A percentile compares a stretch with the other conserved stretches of the same genome.
Conservation (phyloP, 2,888 invertebrate species). For the Macrosiphum euphorbiae region DNA sequence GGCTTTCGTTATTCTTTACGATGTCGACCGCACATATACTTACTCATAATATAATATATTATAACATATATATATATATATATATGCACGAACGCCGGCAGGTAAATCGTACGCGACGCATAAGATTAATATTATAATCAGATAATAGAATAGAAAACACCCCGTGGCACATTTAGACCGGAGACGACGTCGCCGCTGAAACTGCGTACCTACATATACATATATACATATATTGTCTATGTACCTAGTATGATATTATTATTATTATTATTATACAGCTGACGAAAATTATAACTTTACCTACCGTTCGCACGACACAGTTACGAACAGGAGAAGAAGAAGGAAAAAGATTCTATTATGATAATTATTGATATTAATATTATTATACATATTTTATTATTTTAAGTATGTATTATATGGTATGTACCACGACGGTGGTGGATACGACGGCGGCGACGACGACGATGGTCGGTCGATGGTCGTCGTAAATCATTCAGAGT, state of each 20-base stretch:
- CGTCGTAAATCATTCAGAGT: slow-evolving; percentile 37
- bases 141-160: slow-evolving; percentile 57
- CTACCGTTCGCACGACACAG: neutral
- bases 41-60: neutral
- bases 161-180: slow-evolving; percentile 30
- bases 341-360: neutral
- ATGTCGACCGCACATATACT: neutral
- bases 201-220: neutral
- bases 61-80: neutral
- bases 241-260: neutral
- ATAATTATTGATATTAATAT: neutral
- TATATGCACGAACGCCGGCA: neutral
- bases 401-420: neutral
- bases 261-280: neutral
- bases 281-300: neutral
- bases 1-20: slow-evolving; percentile 26
- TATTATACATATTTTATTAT: neutral
- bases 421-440: neutral
- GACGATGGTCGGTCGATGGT: neutral
- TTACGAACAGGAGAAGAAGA: neutral
- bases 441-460: neutral
- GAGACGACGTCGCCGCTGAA: slow-evolving; percentile 5
- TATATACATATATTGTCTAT: neutral
- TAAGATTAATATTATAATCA: slow-evolving; percentile 37
- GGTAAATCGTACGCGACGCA: neutral